Evolutionary conservation across 92 coral and sea anemone species (phyloP).

Genomic region (Palythoa grandis): DNA sequence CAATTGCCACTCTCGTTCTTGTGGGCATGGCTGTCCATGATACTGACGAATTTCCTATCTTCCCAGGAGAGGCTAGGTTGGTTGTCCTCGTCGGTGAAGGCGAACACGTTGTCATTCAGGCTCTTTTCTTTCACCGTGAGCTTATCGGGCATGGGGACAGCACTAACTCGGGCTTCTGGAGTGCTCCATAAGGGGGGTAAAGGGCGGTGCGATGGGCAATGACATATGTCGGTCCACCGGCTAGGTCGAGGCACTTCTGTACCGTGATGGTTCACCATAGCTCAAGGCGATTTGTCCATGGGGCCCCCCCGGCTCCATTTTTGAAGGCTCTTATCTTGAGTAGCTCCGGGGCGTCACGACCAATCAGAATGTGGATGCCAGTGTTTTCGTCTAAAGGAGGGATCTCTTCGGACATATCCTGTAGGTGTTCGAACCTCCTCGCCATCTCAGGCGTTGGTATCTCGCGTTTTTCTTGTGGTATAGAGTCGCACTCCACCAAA

Average conservation of each 20-base stretch:
- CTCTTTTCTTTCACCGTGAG: slow-evolving; percentile 29
- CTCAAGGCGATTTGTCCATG: slow-evolving; percentile 7
- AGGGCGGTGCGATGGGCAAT: slow-evolving; percentile 41
- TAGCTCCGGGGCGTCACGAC: neutral
- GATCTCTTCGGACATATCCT: slow-evolving; percentile 47
- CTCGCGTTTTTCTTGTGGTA: slow-evolving; percentile 63
- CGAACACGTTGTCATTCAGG: slow-evolving; percentile 33
- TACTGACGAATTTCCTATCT: neutral
- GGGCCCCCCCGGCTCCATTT: slow-evolving; percentile 10
- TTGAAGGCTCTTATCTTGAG: neutral
- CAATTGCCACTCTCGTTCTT: slow-evolving; percentile 11
- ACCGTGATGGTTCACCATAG: slow-evolving; percentile 26
- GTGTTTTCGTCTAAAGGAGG: slow-evolving; percentile 50
- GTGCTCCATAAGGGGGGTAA: neutral
- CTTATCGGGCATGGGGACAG: slow-evolving; percentile 32
- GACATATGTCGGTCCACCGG: slow-evolving; percentile 45
- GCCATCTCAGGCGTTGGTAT: slow-evolving; percentile 68
- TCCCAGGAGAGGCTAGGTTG: slow-evolving; percentile 45
- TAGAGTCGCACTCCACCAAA: slow-evolving; percentile 62
- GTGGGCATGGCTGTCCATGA: slow-evolving; percentile 14
- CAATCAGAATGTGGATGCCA: slow-evolving; percentile 34
- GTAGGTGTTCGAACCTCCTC: slow-evolving; percentile 49
- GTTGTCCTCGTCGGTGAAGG: slow-evolving; percentile 47
- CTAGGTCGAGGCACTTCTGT: slow-evolving; percentile 5
- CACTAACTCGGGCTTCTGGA: slow-evolving; percentile 12